A percentile compares a stretch with the other conserved stretches of the same genome.
These are phyloP conservation scores for Prosapia bicincta DNA, from an alignment of 2,888 invertebrate genomes.

Conservation along the genomic window DNA sequence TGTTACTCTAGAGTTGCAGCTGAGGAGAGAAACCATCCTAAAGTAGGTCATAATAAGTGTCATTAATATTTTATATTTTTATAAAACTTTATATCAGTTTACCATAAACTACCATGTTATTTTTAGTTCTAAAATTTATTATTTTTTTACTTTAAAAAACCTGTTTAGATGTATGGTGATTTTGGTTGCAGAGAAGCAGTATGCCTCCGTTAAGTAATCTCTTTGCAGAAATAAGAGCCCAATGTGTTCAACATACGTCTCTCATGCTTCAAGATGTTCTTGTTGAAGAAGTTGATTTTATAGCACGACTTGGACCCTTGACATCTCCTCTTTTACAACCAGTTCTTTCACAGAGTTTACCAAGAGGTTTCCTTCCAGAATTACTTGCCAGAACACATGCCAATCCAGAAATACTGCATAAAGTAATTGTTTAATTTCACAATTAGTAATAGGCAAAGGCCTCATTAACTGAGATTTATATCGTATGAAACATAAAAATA, in stretches of 20 bases:
- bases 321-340: conserved; percentile 64
- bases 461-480: too few species aligned
- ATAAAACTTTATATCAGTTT: neutral
- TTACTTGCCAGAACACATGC: conserved; percentile 59
- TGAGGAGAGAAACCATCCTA: conserved; percentile 73
- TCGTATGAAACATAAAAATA: too few species aligned
- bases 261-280: conserved; percentile 54
- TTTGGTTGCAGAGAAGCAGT: conserved; percentile 57
- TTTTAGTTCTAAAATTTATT: conserved; percentile 4
- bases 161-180: too few species aligned
- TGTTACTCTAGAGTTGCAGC: conserved; percentile 67
- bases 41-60: too few species aligned
- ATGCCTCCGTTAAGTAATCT: conserved; percentile 69
- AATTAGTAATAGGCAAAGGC: too few species aligned
- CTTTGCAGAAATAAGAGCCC: conserved; percentile 53
- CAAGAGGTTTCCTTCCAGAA: conserved; percentile 67
- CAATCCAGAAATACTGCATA: conserved; percentile 56
- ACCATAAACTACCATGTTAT: neutral
- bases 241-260: conserved; percentile 58
- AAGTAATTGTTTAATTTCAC: conserved; percentile 39
- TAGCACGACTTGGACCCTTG: conserved; percentile 46
- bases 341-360: conserved; percentile 62
- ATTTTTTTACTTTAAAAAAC: neutral
- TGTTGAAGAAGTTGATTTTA: conserved; percentile 35
- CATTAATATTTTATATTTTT: too few species aligned